These are phyloP conservation scores for Noturus placidus DNA, from an alignment of 2,113 vertebrate species.

Conservation along the genomic window DNA sequence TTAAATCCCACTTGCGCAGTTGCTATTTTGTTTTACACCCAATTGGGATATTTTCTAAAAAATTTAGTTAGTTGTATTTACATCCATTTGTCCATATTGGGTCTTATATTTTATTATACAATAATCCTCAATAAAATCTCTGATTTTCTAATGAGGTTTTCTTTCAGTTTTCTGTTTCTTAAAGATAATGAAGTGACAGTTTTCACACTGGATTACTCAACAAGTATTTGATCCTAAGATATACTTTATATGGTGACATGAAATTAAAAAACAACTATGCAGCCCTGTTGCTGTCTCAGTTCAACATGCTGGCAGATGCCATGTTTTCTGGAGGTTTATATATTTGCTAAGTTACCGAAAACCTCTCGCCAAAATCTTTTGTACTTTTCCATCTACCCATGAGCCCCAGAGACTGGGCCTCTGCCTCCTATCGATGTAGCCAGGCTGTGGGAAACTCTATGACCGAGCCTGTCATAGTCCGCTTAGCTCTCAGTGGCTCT, in stretches of 20 bases:
- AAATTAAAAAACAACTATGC: background rate
- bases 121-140: background rate
- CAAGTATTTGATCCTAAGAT: background rate
- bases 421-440: conserved; percentile 11
- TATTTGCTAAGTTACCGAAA: background rate
- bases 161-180: background rate
- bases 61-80: no score
- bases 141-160: background rate
- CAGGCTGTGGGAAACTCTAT: conserved; percentile 35
- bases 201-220: background rate
- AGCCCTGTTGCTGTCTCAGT: background rate
- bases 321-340: background rate
- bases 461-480: conserved; percentile 6
- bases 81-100: background rate
- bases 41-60: no score
- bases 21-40: no score
- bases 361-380: conserved; percentile 13
- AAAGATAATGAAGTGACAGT: background rate
- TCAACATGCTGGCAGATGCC: background rate
- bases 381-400: background rate
- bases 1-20: no score
- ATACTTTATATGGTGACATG: background rate
- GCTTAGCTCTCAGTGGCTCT: conserved; percentile 15
- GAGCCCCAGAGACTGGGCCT: conserved; percentile 11
- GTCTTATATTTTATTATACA: background rate